These are phyloP conservation scores for Sylvicola fuscatus DNA, from an alignment of 2,888 invertebrate genomes.

Conservation along the genomic window DNA sequence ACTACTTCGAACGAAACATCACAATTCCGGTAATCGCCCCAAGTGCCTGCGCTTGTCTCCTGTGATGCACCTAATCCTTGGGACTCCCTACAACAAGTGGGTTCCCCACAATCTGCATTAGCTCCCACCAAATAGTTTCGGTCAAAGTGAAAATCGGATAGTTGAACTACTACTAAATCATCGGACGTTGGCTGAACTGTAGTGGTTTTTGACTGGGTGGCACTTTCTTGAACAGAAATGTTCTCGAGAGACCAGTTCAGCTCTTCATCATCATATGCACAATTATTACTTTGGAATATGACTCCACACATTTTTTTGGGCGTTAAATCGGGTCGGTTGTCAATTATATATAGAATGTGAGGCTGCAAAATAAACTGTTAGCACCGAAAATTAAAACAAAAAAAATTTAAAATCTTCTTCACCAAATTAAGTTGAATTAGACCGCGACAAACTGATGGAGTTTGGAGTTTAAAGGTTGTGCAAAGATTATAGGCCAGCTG, in stretches of 20 bases:
- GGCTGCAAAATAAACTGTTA: neutral
- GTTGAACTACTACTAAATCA: slow-evolving; percentile 15
- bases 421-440: too few relatives aligned
- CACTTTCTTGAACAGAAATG: slow-evolving; percentile 6
- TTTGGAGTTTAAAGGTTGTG: too few relatives aligned
- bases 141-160: slow-evolving; percentile 52
- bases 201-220: slow-evolving; percentile 13
- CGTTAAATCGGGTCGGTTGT: slow-evolving; percentile 29
- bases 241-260: slow-evolving; percentile 17
- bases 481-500: too few relatives aligned
- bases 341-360: slow-evolving; percentile 14
- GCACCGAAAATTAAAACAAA: too few relatives aligned
- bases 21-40: slow-evolving; percentile 64
- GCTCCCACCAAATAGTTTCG: slow-evolving; percentile 44
- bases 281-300: slow-evolving; percentile 16
- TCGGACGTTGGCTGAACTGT: slow-evolving; percentile 10
- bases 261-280: slow-evolving; percentile 11
- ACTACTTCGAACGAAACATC: slow-evolving; percentile 53
- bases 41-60: slow-evolving; percentile 38
- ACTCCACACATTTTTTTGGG: slow-evolving; percentile 24
- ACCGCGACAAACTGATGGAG: too few relatives aligned
- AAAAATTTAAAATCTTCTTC: too few relatives aligned
- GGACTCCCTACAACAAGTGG: slow-evolving; percentile 50
- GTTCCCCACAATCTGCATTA: slow-evolving; percentile 49
- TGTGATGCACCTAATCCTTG: slow-evolving; percentile 6